Base-by-base conservation (phyloP, 2,888 invertebrate species). In the Spodoptera picta region DNA sequence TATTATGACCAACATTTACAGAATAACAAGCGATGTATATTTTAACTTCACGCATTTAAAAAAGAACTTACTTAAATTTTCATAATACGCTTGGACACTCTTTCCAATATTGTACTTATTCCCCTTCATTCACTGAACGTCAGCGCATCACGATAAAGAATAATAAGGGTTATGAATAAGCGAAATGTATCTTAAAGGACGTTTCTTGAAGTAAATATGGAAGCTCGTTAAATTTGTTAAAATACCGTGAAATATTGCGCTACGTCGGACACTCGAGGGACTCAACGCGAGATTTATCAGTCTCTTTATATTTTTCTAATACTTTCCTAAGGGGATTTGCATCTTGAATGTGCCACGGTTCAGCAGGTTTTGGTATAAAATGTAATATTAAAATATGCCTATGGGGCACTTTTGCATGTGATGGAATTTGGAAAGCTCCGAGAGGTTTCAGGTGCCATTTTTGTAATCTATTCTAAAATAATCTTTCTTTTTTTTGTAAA, bases 181-280 rank as follows among this genome's bases (percentile, higher is more conserved):
- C 79, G 81, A 82, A 75, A 87, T 85, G 82, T 84, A 88, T 87
- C 85, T 83, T 83, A 79, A 82, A 83, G 76, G 71, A 73, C 69
- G 87, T 84, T 89, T 90, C 90, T 89, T 87, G 87, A 88, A 91
- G 91, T 92, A 91, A 92, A 91, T 90, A 91, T 88, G 89, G 87
- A 75, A 86, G 88, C 92, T 94, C 93, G 94, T 94, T 94, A 94
- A 94, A 94, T 90, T 90, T 93, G 94, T 93, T 93, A 93, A 94
- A 94, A 94, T 91, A 93, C 93, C 94, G 93, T 94, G 90, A 93
- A 93, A 93, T 92, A 91, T 91, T 87, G 84, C 88, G 89, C 88
- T 83, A 88, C 91, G 89, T 83, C 88, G 92, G 90, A 91, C 89
- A 90, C 92, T 90, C 90, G 64, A 68, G 91, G 88, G 92, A 88